phyloP scores from a whole-genome alignment of 2,888 invertebrate species.

The Tinea pellionella region DNA sequence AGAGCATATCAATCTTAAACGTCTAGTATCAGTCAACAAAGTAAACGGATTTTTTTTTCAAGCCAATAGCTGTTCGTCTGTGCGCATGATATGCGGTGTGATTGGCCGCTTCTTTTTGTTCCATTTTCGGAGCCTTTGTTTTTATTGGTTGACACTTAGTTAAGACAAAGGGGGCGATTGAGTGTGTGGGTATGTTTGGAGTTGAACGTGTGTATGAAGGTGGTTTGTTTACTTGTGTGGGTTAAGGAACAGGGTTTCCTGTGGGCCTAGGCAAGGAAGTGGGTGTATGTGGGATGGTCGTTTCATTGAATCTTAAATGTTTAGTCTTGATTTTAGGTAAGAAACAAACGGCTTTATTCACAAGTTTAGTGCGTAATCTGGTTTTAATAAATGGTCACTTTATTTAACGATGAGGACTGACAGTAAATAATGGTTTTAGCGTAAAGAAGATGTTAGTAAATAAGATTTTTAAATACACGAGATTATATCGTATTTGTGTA shows the following conservation, averaged over 20 bases:
- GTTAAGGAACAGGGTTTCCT: conserved; percentile 60
- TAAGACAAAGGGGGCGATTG: conserved; percentile 65
- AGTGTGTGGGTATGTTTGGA: conserved; percentile 51
- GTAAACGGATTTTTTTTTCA: conserved; percentile 65
- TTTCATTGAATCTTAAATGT: conserved; percentile 41
- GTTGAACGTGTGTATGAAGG: conserved; percentile 35
- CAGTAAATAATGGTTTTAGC: too few relatives aligned
- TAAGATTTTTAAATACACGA: too few relatives aligned
- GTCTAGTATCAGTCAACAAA: conserved; percentile 61
- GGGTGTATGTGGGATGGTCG: conserved; percentile 41
- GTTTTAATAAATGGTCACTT: too few relatives aligned
- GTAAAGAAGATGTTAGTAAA: too few relatives aligned
- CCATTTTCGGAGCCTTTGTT: conserved; percentile 69
- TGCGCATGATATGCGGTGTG: conserved; percentile 61
- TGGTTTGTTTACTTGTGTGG: conserved; percentile 35
- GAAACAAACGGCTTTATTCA: conserved; percentile 17
- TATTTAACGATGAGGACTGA: too few relatives aligned
- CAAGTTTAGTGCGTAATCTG: background rate
- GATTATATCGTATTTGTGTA: too few relatives aligned
- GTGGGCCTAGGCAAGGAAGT: conserved; percentile 23
- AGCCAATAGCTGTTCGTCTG: conserved; percentile 66
- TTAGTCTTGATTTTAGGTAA: conserved; percentile 57
- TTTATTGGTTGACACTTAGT: conserved; percentile 71
- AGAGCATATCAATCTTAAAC: conserved; percentile 49
- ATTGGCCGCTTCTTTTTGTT: conserved; percentile 67